A percentile compares a stretch with the other conserved stretches of the same genome.
Conservation (phyloP, 2,113 vertebrate species). For the Oostethus manadensis region DNA sequence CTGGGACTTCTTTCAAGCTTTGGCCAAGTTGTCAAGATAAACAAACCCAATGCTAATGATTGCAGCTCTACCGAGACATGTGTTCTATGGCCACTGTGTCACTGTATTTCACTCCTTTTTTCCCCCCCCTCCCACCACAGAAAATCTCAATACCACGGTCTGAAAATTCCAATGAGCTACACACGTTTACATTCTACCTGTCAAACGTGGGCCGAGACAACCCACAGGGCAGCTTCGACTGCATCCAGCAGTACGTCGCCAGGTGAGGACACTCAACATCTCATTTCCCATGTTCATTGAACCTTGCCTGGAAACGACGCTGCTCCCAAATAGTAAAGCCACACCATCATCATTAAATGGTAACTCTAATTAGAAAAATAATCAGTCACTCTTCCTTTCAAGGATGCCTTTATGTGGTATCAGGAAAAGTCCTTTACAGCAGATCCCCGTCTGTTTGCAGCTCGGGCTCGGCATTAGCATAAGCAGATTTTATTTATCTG, state of each 20-base stretch:
- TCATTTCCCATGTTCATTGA: not conserved
- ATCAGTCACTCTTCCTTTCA: no score
- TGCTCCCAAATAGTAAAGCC: not conserved
- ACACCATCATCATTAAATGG: no score
- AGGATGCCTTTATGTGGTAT: no score
- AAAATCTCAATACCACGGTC: slow-evolving; percentile 87
- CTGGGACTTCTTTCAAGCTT: not conserved
- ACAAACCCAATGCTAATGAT: not conserved
- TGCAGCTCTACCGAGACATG: no score
- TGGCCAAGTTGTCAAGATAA: not conserved
- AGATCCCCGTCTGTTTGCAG: no score
- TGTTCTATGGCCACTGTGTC: not conserved
- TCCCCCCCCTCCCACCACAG: slow-evolving; percentile 70
- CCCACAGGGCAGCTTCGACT: slow-evolving; percentile 95
- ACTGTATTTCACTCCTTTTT: not conserved
- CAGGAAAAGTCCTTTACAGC: no score
- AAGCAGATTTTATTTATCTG: no score
- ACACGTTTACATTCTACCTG: slow-evolving; percentile 89
- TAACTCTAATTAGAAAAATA: no score
- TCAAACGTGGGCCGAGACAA: slow-evolving; percentile 93
- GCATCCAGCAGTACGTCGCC: slow-evolving; percentile 92
- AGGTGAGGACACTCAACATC: slow-evolving; percentile 71
- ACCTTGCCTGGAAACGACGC: not conserved
- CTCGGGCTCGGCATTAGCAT: no score
- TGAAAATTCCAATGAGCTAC: slow-evolving; percentile 73